Base-by-base conservation (phyloP, 2,888 invertebrate species). In the Sericinus montela region DNA sequence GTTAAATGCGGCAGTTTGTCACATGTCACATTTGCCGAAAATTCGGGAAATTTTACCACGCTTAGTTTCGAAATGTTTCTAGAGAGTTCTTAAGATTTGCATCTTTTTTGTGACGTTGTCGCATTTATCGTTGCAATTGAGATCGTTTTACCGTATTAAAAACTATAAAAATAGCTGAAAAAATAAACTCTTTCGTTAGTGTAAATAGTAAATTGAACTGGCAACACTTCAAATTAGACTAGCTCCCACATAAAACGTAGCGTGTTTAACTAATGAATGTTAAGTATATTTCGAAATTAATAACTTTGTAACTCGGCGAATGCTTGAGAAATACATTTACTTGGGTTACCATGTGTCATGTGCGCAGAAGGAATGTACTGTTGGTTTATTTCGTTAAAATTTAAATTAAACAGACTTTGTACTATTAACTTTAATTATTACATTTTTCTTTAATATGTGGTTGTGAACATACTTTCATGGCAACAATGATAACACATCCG, bases 131-230 rank as follows among this genome's bases (percentile, higher is more conserved):
- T 32, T 32, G 11, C 7, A 11, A 32, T 11, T n/a, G 13, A n/a
- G n/a, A 1, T 29, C 10, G 29, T 4, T 9, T 29, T 29, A 29
- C 5, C 5, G 5, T 19, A 19, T 19, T 25, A 25, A 5, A 32
- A 0, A 4, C 6, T 32, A 11, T 11, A 32, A 32, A 55, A 56
- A 55, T 35, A 55, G 46, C 53, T n/a, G 42, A 57, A 51, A 48
- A 49, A 38, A 45, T 5, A 45, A 16, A 48, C 4, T 25, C 53
- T 55, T 53, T 56, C 28, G 50, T 43, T 54, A 56, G 43, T 68
- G 68, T 68, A 69, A 58, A 68, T 67, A 68, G 62, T 54, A 3
- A 55, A 54, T 25, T 55, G 55, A 62, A 56, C 50, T 45, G 37
- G 36, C 28, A 28, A 37, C 45, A 37, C 6, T 41, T 34, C 30